Evolutionary conservation across 2,888 invertebrate species (phyloP).

Genomic region (Drosophila neutralis): DNA sequence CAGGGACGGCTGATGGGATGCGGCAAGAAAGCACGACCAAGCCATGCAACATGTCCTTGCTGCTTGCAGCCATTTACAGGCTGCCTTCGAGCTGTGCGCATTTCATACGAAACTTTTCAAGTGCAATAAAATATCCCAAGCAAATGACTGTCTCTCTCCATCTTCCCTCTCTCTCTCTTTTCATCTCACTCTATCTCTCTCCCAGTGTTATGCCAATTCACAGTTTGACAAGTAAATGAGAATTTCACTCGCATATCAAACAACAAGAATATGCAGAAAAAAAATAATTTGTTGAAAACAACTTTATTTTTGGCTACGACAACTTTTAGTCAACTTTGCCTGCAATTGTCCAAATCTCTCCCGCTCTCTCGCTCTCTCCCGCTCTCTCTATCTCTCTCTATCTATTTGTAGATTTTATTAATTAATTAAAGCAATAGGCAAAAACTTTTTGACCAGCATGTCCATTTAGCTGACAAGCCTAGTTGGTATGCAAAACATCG

Average conservation of each 20-base stretch:
- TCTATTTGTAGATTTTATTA: conserved; percentile 70
- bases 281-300: conserved; percentile 22
- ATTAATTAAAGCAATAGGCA: conserved; percentile 73
- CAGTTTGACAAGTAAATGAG: conserved; percentile 77
- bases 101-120: conserved; percentile 73
- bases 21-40: neutral
- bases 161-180: conserved; percentile 9
- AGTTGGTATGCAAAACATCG: conserved; percentile 14
- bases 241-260: conserved; percentile 71
- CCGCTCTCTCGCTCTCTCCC: conserved; percentile 15
- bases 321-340: conserved; percentile 68
- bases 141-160: conserved; percentile 37
- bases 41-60: conserved; percentile 1
- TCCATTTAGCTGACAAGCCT: conserved; percentile 26
- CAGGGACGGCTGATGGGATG: neutral
- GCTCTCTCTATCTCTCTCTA: neutral
- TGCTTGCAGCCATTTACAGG: conserved; percentile 27
- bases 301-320: conserved; percentile 56
- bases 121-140: conserved; percentile 69
- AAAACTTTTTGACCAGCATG: conserved; percentile 59
- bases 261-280: conserved; percentile 60
- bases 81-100: conserved; percentile 39
- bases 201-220: conserved; percentile 66
- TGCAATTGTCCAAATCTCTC: conserved; percentile 47
- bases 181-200: conserved; percentile 5